Evolutionary conservation across 2,888 invertebrate genomes (phyloP), one percentile per base, ranked within the genome.

Genomic region (Polydrusus tereticollis): DNA sequence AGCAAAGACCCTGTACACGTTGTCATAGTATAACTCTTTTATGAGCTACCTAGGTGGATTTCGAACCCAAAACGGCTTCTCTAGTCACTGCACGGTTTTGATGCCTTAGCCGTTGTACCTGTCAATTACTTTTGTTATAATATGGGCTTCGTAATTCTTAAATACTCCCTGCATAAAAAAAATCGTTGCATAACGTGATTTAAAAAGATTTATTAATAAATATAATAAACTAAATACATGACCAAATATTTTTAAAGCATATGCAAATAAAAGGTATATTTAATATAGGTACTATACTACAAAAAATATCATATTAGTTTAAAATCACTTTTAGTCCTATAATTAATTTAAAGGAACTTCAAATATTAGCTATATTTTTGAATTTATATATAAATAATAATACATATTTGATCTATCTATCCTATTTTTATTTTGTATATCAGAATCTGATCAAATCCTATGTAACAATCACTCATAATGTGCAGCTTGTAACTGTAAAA

Each of bases 371-470:
- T 50, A 12, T 47, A 2, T 21, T 20, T 45, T 45, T 45, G 1
- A 8, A n/a, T 12, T n/a, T 21, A 47, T 47, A 1, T 45, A 1
- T 21, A 45, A 18, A 18, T 16, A n/a, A n/a, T n/a, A n/a, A n/a
- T n/a, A n/a, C n/a, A n/a, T 12, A 10, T 23, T 4, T 23, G n/a
- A 47, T 12, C n/a, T 3, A 14, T 8, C 14, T 65, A 72, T 33
- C 62, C 71, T 64, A 78, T 66, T 67, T 71, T 79, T 2, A 81
- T 67, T 74, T 71, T 78, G 47, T 80, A 80, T 20, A 72, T 78
- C 52, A 84, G 96, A 82, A 98, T 96, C 83, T 98, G 98, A 86
- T 99, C 98, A 26, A 98, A 87, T 1, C 98, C 98, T 76, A 98
- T 88, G 81, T 98, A 97, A 73, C 93, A 93, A 86, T 98, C 98